Evolutionary conservation across 2,888 invertebrate genomes (phyloP).

Genomic region (Chaetoderma sp.): DNA sequence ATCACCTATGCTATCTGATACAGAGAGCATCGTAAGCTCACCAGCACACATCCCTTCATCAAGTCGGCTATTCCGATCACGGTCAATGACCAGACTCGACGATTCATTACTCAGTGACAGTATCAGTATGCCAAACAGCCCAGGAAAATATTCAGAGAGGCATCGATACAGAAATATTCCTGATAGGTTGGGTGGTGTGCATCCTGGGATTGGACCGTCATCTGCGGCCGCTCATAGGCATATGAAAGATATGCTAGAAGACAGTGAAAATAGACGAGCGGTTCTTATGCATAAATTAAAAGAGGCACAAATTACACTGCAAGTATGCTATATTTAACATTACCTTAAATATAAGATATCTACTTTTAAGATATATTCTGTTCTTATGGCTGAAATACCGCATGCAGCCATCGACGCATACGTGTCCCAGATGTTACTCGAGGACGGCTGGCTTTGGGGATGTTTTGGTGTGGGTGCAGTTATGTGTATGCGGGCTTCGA

Average conservation of each 20-base stretch:
- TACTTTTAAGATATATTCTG: not conserved
- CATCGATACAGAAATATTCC: not conserved
- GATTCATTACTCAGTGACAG: conserved; percentile 43
- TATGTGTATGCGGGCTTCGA: too few relatives aligned
- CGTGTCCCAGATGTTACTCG: not conserved
- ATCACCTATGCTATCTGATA: not conserved
- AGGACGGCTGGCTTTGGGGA: too few relatives aligned
- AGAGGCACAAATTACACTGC: conserved; percentile 62
- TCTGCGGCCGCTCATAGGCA: conserved; percentile 25
- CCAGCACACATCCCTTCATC: too few relatives aligned
- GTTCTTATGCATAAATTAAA: conserved; percentile 60
- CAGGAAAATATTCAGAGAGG: not conserved
- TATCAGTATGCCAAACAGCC: conserved; percentile 24
- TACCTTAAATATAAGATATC: not conserved
- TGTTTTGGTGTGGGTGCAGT: too few relatives aligned
- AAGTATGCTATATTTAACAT: conserved; percentile 45
- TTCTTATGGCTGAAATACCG: not conserved
- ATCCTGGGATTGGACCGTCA: not conserved
- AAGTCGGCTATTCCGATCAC: conserved; percentile 44
- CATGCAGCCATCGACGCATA: too few relatives aligned
- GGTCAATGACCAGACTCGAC: conserved; percentile 48
- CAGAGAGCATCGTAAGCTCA: not conserved
- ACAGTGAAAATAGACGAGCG: conserved; percentile 59
- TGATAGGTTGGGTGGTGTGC: not conserved
- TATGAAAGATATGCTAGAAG: conserved; percentile 45